A percentile compares a stretch with the other conserved stretches of the same genome.
Conservation (phyloP, 1,140 invertebrate species). For the Brachionus rotundiformis region DNA sequence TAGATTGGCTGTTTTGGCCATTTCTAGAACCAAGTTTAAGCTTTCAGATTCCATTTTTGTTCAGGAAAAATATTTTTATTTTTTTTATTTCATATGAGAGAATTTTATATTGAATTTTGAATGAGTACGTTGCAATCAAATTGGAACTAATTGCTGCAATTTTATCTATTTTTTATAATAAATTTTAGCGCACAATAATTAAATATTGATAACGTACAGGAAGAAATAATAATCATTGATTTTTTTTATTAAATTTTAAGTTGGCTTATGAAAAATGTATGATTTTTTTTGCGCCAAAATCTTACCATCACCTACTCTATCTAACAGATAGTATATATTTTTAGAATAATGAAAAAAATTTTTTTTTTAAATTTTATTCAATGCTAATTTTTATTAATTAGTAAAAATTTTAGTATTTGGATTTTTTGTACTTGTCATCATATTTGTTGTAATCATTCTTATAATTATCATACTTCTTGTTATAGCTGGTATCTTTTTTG, state of each 20-base stretch:
- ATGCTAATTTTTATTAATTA: background rate
- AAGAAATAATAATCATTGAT: background rate
- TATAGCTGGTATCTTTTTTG: background rate
- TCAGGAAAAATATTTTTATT: background rate
- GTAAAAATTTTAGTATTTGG: background rate
- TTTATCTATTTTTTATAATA: background rate
- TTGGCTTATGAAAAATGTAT: no score
- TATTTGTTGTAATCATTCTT: background rate
- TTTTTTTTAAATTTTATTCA: background rate
- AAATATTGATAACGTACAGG: background rate
- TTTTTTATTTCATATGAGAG: background rate
- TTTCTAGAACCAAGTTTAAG: background rate
- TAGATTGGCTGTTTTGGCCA: slow-evolving; percentile 33
- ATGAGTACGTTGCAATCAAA: background rate
- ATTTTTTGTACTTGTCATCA: background rate
- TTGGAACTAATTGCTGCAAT: background rate
- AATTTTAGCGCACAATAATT: background rate
- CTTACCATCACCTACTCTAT: no score
- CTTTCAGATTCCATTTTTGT: slow-evolving; percentile 4
- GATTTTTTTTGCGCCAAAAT: no score
- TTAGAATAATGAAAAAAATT: background rate
- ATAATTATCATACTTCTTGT: background rate
- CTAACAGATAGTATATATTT: no score
- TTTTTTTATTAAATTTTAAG: no score
- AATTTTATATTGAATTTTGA: background rate